These are phyloP conservation scores for Trichogramma dendrolimi DNA, from an alignment of 2,888 invertebrate species.

Conservation along the genomic window DNA sequence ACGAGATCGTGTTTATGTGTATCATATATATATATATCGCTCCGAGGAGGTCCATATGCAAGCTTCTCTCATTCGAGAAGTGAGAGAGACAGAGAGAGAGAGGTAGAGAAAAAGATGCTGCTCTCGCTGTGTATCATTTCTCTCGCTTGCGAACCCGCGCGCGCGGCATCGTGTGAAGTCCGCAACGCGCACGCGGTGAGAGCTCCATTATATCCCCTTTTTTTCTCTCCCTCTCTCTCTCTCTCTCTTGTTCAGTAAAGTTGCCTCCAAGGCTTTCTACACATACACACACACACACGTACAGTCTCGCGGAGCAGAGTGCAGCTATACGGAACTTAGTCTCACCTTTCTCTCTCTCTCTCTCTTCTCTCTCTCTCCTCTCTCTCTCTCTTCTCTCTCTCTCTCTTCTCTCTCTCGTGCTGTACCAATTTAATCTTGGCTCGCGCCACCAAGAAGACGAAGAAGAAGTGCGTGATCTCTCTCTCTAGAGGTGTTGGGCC, in stretches of 20 bases:
- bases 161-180: constrained; percentile 53
- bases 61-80: too few relatives aligned
- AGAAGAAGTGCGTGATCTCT: constrained; percentile 44
- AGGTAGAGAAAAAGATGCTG: constrained; percentile 18
- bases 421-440: constrained; percentile 13
- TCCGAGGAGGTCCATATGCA: constrained; percentile 20
- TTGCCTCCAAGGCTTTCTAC: too few relatives aligned
- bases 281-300: background rate
- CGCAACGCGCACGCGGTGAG: constrained; percentile 31
- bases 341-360: constrained; percentile 27
- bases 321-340: constrained; percentile 14
- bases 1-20: background rate
- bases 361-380: constrained; percentile 31
- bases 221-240: constrained; percentile 26
- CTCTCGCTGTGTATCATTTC: constrained; percentile 46
- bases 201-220: constrained; percentile 49
- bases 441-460: constrained; percentile 23
- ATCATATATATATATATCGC: background rate
- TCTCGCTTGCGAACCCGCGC: constrained; percentile 35
- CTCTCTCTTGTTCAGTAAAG: background rate
- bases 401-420: constrained; percentile 19
- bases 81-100: background rate
- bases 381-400: constrained; percentile 31
- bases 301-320: constrained; percentile 12
- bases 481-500: constrained; percentile 47